These are phyloP conservation scores for Lethrus apterus DNA, from an alignment of 1,140 invertebrate species.

Conservation along the genomic window DNA sequence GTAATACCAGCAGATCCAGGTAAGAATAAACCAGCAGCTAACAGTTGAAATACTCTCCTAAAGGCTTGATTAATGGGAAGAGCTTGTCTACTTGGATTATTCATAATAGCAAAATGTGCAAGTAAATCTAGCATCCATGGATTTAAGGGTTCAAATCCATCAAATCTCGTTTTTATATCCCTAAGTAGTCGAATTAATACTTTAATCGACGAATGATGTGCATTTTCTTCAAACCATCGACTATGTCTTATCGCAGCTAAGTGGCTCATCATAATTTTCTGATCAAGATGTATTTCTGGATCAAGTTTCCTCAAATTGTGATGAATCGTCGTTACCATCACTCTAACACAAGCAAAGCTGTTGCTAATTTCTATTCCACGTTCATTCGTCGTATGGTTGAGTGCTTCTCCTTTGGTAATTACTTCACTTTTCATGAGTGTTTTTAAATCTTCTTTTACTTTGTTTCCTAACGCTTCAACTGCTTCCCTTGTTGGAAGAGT, in stretches of 20 bases:
- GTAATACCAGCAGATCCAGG: slow-evolving; percentile 91
- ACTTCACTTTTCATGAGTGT: slow-evolving; percentile 55
- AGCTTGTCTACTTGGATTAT: slow-evolving; percentile 88
- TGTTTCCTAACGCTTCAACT: slow-evolving; percentile 83
- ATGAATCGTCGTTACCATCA: slow-evolving; percentile 87
- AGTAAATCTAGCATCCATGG: slow-evolving; percentile 96
- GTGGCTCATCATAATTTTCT: slow-evolving; percentile 80
- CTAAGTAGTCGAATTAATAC: slow-evolving; percentile 86
- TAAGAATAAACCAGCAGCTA: slow-evolving; percentile 89
- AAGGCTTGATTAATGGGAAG: slow-evolving; percentile 88
- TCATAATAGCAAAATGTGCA: slow-evolving; percentile 94
- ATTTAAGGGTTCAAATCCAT: slow-evolving; percentile 82
- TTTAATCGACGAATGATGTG: slow-evolving; percentile 95
- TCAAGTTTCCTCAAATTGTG: slow-evolving; percentile 91
- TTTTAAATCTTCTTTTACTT: slow-evolving; percentile 79
- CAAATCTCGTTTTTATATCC: slow-evolving; percentile 82
- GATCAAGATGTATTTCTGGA: slow-evolving; percentile 82
- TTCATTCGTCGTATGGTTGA: slow-evolving; percentile 60
- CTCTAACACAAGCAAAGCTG: slow-evolving; percentile 75
- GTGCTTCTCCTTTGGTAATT: slow-evolving; percentile 51
- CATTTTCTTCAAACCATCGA: slow-evolving; percentile 98
- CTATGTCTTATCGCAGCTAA: slow-evolving; percentile 90
- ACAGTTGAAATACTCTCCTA: slow-evolving; percentile 75
- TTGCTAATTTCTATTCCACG: slow-evolving; percentile 77
- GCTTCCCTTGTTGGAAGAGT: slow-evolving; percentile 94